Evolutionary conservation across 2,888 invertebrate species (phyloP), one percentile per base, ranked within the genome.

Genomic region (Tolmerus cingulatus): DNA sequence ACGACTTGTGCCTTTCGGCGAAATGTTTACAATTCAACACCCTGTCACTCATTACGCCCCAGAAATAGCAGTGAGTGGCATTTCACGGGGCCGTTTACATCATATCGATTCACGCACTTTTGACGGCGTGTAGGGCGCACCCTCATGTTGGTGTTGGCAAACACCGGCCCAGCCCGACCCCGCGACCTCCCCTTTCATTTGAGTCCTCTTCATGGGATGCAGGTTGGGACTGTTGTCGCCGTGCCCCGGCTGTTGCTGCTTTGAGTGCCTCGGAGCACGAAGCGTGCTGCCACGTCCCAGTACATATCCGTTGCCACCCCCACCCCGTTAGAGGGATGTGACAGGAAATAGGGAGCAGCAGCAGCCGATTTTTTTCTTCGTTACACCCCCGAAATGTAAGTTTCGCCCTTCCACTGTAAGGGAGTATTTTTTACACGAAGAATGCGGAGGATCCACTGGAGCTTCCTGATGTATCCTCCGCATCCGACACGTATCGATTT

Each of bases 401-500:
- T 66, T 51, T 81, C 34, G 66, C 55, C 55, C 55, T 78, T 78
- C 78, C 9, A 23, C 8, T 12, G 19, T 34, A 19, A 19, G 55
- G 9, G 27, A 66, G 14, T 79, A 40, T 40, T 79, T 79, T 79
- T 79, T 79, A 51, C 51, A 27, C 30, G 23, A 79, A 51, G 79
- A 79, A 79, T 51, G 55, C 30, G 1, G 23, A 84, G 37, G 37
- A 84, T 66, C 27, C 82, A 23, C 9, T 14, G 9, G 19, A 82
- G 37, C 55, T 34, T 30, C 46, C 82, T 66, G 66, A 84, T 84
- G 82, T 84, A 84, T 66, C 66, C 82, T 66, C 40, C 66, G 40
- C 37, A 66, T 84, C 82, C 82, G 81, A 66, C 81, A 81, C 81
- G 43, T 87, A 87, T 87, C 87, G 87, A 87, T 87, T 87, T 87